These are phyloP conservation scores for Biston stratarius DNA, from an alignment of 2,888 invertebrate species.

Conservation along the genomic window DNA sequence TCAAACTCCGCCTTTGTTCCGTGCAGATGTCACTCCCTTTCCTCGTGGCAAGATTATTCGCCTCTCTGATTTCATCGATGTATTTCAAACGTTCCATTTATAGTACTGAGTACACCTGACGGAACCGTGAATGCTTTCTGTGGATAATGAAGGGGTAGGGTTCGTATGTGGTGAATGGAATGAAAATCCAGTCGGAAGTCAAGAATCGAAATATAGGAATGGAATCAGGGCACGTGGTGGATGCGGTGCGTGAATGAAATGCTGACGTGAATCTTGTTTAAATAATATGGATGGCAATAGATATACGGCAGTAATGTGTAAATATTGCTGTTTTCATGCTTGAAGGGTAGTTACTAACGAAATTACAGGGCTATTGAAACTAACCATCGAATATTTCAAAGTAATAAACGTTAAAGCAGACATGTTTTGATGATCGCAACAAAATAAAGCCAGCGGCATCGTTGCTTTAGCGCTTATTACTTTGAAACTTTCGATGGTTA, in stretches of 20 bases:
- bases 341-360: no score
- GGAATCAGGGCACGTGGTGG: neutral
- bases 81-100: conserved; percentile 35
- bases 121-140: conserved; percentile 26
- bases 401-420: no score
- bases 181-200: conserved; percentile 1
- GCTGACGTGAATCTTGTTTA: no score
- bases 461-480: no score
- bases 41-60: conserved; percentile 48
- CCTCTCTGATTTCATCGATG: conserved; percentile 55
- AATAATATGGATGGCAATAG: no score
- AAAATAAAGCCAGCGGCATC: no score
- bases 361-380: no score
- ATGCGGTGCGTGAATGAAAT: neutral
- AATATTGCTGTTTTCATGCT: no score
- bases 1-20: conserved; percentile 72
- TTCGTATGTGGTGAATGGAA: conserved; percentile 16
- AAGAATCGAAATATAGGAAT: conserved; percentile 9
- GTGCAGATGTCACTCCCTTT: conserved; percentile 65
- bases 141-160: conserved; percentile 25
- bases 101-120: conserved; percentile 21
- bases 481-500: no score
- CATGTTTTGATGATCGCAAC: no score
- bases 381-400: no score
- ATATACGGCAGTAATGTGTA: no score